Evolutionary conservation across 1,140 invertebrate species (phyloP).

Genomic region (Drosophila insularis): DNA sequence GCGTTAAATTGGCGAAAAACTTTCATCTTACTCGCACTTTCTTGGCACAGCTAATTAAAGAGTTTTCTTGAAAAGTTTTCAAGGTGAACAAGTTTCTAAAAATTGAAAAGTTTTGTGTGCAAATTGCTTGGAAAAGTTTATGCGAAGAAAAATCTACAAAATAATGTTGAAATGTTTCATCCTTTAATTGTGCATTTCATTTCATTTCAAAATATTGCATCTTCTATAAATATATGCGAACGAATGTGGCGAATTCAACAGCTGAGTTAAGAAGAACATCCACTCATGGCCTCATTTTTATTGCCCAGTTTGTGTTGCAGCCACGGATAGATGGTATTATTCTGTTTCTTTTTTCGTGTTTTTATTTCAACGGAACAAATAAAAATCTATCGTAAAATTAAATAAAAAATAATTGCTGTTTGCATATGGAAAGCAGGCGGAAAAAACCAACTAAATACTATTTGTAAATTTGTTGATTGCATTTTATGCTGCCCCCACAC

Average conservation of each 20-base stretch:
- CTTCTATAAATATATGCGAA: slow-evolving; percentile 20
- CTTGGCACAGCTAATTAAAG: not conserved
- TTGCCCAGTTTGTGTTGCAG: slow-evolving; percentile 7
- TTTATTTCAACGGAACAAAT: slow-evolving; percentile 25
- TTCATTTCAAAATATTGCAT: not conserved
- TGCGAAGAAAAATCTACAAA: not conserved
- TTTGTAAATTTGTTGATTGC: slow-evolving; percentile 44
- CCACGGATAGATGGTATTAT: slow-evolving; percentile 19
- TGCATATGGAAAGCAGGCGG: slow-evolving; percentile 9
- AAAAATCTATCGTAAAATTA: slow-evolving; percentile 26
- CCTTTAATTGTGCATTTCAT: not conserved
- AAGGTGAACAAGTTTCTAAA: not conserved
- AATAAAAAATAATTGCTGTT: slow-evolving; percentile 43
- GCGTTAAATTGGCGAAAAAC: not conserved
- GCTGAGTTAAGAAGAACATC: slow-evolving; percentile 14
- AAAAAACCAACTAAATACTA: slow-evolving; percentile 15
- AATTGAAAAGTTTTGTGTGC: not conserved
- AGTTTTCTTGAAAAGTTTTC: not conserved
- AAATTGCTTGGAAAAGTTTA: not conserved
- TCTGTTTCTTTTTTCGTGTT: not conserved
- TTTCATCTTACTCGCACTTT: not conserved
- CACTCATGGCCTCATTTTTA: not conserved
- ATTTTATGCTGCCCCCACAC: slow-evolving; percentile 10
- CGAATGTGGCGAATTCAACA: slow-evolving; percentile 47
- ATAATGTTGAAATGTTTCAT: not conserved